Evolutionary conservation across 2,888 invertebrate genomes (phyloP).

Genomic region (Argyresthia albistria): DNA sequence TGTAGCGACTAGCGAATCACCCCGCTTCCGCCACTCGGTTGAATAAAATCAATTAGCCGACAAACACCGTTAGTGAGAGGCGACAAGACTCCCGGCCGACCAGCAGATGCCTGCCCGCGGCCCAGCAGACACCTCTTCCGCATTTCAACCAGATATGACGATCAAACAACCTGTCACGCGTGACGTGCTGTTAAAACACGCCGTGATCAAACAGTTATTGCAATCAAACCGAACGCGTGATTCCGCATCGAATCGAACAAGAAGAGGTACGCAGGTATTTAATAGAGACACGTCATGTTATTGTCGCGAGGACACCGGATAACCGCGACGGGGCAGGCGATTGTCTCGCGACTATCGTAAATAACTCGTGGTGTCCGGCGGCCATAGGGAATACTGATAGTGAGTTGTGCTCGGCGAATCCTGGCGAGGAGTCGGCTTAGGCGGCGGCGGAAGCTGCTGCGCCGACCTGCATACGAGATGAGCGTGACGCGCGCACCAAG

Average conservation of each 20-base stretch:
- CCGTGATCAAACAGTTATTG: background rate
- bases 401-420: slow-evolving; percentile 51
- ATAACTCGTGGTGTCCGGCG: slow-evolving; percentile 66
- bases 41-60: slow-evolving; percentile 50
- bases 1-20: slow-evolving; percentile 41
- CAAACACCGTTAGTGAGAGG: slow-evolving; percentile 26
- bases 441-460: slow-evolving; percentile 48
- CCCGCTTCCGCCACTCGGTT: slow-evolving; percentile 43
- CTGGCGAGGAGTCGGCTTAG: slow-evolving; percentile 15
- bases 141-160: background rate
- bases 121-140: background rate
- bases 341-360: slow-evolving; percentile 67
- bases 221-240: slow-evolving; percentile 23
- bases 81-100: slow-evolving; percentile 10
- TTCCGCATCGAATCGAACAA: slow-evolving; percentile 50
- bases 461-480: slow-evolving; percentile 59
- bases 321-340: slow-evolving; percentile 57
- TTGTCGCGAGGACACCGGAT: slow-evolving; percentile 65
- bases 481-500: slow-evolving; percentile 30
- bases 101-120: background rate
- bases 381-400: slow-evolving; percentile 44
- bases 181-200: background rate
- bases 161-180: background rate
- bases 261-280: slow-evolving; percentile 56
- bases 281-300: slow-evolving; percentile 67